Conservation (phyloP, 2,797 vertebrate genomes). For the Diplodus sargus region DNA sequence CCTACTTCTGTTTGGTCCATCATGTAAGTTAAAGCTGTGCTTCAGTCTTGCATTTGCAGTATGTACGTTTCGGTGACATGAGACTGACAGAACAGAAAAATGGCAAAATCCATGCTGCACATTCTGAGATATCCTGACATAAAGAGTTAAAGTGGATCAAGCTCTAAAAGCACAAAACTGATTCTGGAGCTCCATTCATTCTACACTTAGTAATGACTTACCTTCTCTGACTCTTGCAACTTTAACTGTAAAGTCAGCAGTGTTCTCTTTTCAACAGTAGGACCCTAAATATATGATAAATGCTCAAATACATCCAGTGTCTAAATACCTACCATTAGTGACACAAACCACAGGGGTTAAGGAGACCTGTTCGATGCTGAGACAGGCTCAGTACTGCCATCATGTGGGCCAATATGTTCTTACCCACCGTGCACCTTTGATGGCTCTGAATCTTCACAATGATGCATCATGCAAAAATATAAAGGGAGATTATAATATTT, state of each 20-base stretch:
- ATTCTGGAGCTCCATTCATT: neutral
- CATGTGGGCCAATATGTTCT: constrained; percentile 30
- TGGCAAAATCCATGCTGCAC: neutral
- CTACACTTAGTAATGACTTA: neutral
- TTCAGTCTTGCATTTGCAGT: neutral
- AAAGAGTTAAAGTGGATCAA: neutral
- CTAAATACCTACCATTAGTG: neutral
- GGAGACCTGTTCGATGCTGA: neutral
- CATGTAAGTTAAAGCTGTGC: neutral
- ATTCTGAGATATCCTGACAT: neutral
- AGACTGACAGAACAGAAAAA: neutral
- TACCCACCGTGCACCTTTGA: neutral
- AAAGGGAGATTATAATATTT: neutral
- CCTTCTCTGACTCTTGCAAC: neutral
- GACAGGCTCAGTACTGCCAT: constrained; percentile 49
- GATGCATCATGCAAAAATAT: neutral
- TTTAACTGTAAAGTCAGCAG: neutral
- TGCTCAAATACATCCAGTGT: neutral
- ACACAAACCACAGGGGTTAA: neutral
- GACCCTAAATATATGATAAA: neutral
- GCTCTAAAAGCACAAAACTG: neutral
- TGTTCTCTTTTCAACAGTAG: neutral
- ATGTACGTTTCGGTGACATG: too few relatives aligned
- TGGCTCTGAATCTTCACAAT: neutral
- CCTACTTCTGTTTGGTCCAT: too few relatives aligned